These are phyloP conservation scores for Achroia grisella DNA, from an alignment of 1,140 invertebrate species.

Conservation along the genomic window DNA sequence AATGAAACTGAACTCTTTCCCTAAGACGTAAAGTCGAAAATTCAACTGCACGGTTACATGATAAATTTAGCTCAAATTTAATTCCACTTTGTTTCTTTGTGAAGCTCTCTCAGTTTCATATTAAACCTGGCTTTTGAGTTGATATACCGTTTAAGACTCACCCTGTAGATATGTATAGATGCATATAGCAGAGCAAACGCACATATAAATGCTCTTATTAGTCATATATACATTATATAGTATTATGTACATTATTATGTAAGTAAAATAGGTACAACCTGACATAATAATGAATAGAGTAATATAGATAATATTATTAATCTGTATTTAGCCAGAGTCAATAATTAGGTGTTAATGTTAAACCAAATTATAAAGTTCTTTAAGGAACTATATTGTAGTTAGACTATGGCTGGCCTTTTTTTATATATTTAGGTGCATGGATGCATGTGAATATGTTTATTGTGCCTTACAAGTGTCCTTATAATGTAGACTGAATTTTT, in stretches of 20 bases:
- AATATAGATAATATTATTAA: conserved; percentile 4
- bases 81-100: too few relatives aligned
- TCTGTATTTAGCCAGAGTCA: conserved; percentile 14
- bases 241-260: conserved; percentile 12
- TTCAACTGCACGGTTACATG: too few relatives aligned
- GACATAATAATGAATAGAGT: conserved; percentile 21
- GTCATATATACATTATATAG: conserved; percentile 24
- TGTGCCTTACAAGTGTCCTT: conserved; percentile 1
- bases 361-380: conserved; percentile 12
- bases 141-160: too few relatives aligned
- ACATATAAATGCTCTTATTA: conserved; percentile 37
- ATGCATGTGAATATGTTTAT: conserved; percentile 25
- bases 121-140: too few relatives aligned
- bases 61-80: too few relatives aligned
- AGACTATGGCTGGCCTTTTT: conserved; percentile 7
- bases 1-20: too few relatives aligned
- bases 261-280: conserved; percentile 49
- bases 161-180: too few relatives aligned
- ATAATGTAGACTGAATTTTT: conserved; percentile 1
- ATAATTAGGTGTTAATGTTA: conserved; percentile 10
- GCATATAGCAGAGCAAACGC: conserved; percentile 26
- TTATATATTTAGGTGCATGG: conserved; percentile 31
- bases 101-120: too few relatives aligned
- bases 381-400: conserved; percentile 1
- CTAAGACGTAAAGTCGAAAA: too few relatives aligned